Evolutionary conservation across 2,113 vertebrate genomes (phyloP), one percentile per base, ranked within the genome.

Genomic region (Lepidothrix coronata): DNA sequence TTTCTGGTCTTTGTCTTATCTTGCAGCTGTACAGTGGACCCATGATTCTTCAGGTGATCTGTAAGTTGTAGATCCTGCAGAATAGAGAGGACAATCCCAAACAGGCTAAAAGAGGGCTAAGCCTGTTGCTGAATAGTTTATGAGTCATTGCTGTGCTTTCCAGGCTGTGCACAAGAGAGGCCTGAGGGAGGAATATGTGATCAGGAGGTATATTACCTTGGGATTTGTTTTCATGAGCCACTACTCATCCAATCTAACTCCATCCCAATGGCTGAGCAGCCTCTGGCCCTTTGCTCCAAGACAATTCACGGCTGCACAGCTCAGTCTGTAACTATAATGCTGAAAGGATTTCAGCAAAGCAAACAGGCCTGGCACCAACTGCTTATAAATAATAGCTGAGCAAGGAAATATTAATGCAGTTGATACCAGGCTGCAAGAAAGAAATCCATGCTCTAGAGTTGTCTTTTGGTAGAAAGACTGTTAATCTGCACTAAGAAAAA

Each of bases 361-460:
- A 58, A 58, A 83, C 35, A 51, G 57, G 20, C 79, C 57, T 63
- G 86, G 58, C 73, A 65, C 43, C 37, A 49, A 23, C n/a, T 59
- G 57, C 48, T 94, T 66, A 81, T 88, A 81, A 96, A 96, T 91
- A 93, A 91, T 72, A 76, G 48, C 79, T 75, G 75, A 86, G 76
- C 52, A 55, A 77, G 83, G 11, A 95, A 79, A 83, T 89, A 78
- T 78, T 89, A 71, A 95, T 76, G 49, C 68, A 58, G 31, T 14
- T 61, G 52, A 61, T 59, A 62, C 22, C 18, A 24, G 48, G 57
- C 21, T 73, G 74, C 63, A 58, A n/a, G 18, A 84, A 49, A 70
- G 65, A 77, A 84, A 92, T 72, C 75, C 51, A 31, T 15, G 28
- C 63, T 90, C 58, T 35, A 62, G 67, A 83, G 51, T 30, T 86